Evolutionary conservation across 1,140 invertebrate species (phyloP), one percentile per base, ranked within the genome.

Genomic region (Branchinecta lynchi): DNA sequence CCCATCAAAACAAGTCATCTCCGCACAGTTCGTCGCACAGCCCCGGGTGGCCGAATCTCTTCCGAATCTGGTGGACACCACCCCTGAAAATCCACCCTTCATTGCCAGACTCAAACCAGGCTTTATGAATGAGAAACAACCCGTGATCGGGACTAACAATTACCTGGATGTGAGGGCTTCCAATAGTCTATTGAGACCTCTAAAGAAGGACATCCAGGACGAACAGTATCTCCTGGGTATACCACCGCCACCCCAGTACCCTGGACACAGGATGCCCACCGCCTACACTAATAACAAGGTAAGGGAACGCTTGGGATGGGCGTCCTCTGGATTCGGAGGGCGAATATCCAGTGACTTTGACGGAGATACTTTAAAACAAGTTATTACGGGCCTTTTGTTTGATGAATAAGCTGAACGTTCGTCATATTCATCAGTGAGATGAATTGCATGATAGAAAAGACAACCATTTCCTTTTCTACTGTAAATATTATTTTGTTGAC

Each of bases 101-200:
- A 15, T 60, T 3, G 12, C 12, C 1, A 12, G 51, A 60, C 51
- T 60, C 51, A 12, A 60, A 60, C 17, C 51, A 15, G 51, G 51
- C 51, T 15, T 60, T 15, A 60, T 1, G 12, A 20, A 60, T 15
- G 51, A 60, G 51, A 60, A 20, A 20, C 51, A 60, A 60, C 78
- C 82, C 0, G 81, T 86, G 1, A 84, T 86, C 0, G 81, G 83
- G 0, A 82, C 83, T 21, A 86, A 86, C 74, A 87, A 86, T 76
- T 87, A 86, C 71, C 74, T 87, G 69, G 86, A 87, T 74, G 84
- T 87, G 7, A 81, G 84, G 69, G 84, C 85, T 7, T 83, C 83
- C 60, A 71, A 69, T 43, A 71, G 68, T 79, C 70, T 66, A 20
- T 44, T 45, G 21, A 46, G 12, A 65, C n/a, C 69, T 43, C 69